Percentiles rank a stretch among this genome's conserved stretches.
phyloP scores from a whole-genome alignment of 2,888 invertebrate genomes.

The Plemyria rubiginata region DNA sequence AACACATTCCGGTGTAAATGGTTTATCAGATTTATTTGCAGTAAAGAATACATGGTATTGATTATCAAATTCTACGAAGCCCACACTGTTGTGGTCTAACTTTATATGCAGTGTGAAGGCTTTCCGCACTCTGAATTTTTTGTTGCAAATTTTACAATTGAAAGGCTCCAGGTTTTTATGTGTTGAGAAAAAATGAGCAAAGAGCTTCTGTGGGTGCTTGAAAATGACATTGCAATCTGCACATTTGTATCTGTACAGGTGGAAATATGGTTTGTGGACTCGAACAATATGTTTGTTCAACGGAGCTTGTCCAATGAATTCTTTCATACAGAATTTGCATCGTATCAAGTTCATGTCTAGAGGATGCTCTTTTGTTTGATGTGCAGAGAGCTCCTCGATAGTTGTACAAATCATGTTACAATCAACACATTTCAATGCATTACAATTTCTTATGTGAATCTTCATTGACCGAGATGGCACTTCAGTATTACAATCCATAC shows the following conservation, averaged over 20 bases:
- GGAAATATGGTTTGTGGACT: slow-evolving; percentile 53
- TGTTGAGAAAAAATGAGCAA: slow-evolving; percentile 63
- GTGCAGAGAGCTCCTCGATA: slow-evolving; percentile 54
- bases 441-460: slow-evolving; percentile 54
- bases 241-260: slow-evolving; percentile 71
- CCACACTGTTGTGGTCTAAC: slow-evolving; percentile 63
- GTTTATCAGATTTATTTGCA: slow-evolving; percentile 61
- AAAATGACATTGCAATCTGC: slow-evolving; percentile 58
- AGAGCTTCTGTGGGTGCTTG: slow-evolving; percentile 69
- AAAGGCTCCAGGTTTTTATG: slow-evolving; percentile 69
- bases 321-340: slow-evolving; percentile 64
- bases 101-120: slow-evolving; percentile 73
- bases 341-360: slow-evolving; percentile 49
- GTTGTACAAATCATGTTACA: slow-evolving; percentile 57
- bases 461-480: slow-evolving; percentile 32
- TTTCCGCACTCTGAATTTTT: slow-evolving; percentile 61
- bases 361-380: slow-evolving; percentile 57
- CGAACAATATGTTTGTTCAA: slow-evolving; percentile 64
- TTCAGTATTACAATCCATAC: slow-evolving; percentile 50
- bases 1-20: slow-evolving; percentile 52
- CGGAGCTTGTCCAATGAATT: slow-evolving; percentile 56
- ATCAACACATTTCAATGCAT: slow-evolving; percentile 53
- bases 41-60: slow-evolving; percentile 70
- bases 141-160: slow-evolving; percentile 68
- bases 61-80: slow-evolving; percentile 72